Percentiles rank a stretch among this genome's conserved stretches.
These are phyloP conservation scores for Diadromus collaris DNA, from an alignment of 2,888 invertebrate genomes.

Conservation along the genomic window DNA sequence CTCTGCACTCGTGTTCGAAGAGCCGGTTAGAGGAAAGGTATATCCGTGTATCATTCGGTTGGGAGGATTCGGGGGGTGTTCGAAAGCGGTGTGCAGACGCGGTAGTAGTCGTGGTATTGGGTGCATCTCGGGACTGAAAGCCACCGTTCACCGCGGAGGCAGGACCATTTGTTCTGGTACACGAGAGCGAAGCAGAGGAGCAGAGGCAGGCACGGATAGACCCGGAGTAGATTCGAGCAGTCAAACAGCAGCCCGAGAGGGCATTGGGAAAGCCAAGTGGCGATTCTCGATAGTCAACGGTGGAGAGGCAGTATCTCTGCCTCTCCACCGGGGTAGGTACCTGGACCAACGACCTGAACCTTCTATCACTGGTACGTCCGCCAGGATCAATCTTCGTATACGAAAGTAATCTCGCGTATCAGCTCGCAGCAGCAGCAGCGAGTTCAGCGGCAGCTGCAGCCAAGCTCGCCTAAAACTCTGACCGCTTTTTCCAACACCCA, in stretches of 20 bases:
- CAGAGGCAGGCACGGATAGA: not conserved
- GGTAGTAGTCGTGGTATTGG: constrained; percentile 42
- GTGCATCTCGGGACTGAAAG: constrained; percentile 48
- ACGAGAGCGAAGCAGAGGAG: constrained; percentile 30
- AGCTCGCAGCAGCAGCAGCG: constrained; percentile 14
- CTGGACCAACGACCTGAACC: not conserved
- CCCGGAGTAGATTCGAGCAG: constrained; percentile 3
- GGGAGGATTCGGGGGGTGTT: too few species aligned
- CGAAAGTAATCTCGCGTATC: constrained; percentile 56
- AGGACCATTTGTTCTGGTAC: constrained; percentile 52
- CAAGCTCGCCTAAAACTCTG: constrained; percentile 22
- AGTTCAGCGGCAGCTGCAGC: constrained; percentile 8
- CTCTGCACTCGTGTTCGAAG: not conserved
- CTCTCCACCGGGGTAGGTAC: not conserved
- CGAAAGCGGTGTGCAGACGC: not conserved
- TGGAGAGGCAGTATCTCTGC: constrained; percentile 16
- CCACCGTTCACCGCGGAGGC: constrained; percentile 41
- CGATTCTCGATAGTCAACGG: constrained; percentile 34
- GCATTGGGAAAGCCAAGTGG: not conserved
- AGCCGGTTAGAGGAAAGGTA: not conserved
- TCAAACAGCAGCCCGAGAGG: not conserved
- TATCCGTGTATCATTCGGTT: not conserved
- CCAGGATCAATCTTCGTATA: constrained; percentile 55
- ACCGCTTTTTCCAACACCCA: constrained; percentile 23
- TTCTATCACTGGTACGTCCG: constrained; percentile 37